Base-by-base conservation (phyloP, 2,888 invertebrate species). In the Rambutsinella grinnellia region DNA sequence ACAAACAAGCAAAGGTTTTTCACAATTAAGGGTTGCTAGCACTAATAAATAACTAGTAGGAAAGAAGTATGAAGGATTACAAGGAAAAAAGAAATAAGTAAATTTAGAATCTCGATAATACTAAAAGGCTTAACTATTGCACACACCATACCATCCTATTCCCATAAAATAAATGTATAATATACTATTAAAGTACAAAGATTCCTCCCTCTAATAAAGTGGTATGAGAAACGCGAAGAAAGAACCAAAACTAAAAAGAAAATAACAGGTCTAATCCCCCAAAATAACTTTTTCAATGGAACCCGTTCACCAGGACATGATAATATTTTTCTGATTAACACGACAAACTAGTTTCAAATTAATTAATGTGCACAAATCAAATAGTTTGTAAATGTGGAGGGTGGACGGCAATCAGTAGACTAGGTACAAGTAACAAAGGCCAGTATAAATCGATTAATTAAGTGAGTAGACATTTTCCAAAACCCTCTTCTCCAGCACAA, bases 131-230 rank as follows among this genome's bases (percentile, higher is more conserved):
- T 36, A 36, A 24, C 46, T 47, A 56, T 49, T 8, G n/a, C 58
- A 57, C 26, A 58, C 51, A 68, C 57, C 15, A 62, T 24, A n/a
- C n/a, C 44, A 49, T 27, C 56, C 47, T 28, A 47, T 47, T 54
- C 57, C 51, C 66, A 66, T 44, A 54, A 46, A 66, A 56, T 66
- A 66, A 36, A 26, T 62, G 61, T 56, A 62, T 54, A 47, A 54
- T 54, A 47, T 56, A 56, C 47, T 36, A 56, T 58, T 70, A 62
- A 53, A 70, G 70, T 56, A 70, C 62, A 70, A 62, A 70, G 69
- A 69, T 70, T 70, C 70, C 62, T 70, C 70, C 70, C 70, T 44
- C 58, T 61, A 61, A 70, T 62, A 47, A 70, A 62, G 62, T 70
- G 70, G 70, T 62, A 61, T 70, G 62, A 70, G 70, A 53, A 70